phyloP scores from a whole-genome alignment of 2,888 invertebrate species.

The Sturmia bella region DNA sequence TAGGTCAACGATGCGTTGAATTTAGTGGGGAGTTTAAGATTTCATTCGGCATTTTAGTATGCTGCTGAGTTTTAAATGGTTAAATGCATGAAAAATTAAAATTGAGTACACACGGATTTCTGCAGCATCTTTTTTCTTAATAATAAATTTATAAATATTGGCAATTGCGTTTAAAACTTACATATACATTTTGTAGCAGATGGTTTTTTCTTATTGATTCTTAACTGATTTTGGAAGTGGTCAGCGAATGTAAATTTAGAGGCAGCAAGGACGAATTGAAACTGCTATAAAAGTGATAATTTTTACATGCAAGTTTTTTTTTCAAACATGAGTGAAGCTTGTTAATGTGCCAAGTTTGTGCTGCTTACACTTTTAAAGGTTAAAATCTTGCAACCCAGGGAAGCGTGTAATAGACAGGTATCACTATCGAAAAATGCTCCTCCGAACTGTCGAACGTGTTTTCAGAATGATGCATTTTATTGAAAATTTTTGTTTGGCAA shows the following conservation, averaged over 20 bases:
- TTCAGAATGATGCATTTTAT: too few relatives aligned
- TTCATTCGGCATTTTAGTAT: conserved; percentile 16
- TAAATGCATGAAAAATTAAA: conserved; percentile 65
- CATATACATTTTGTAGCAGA: neutral
- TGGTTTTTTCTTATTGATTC: neutral
- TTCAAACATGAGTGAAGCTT: neutral
- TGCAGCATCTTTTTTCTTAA: conserved; percentile 4
- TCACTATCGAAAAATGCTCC: too few relatives aligned
- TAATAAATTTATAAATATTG: conserved; percentile 47
- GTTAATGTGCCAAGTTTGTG: neutral
- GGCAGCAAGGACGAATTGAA: neutral
- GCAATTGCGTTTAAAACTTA: conserved; percentile 43
- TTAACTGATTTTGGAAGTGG: conserved; percentile 30
- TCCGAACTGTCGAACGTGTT: too few relatives aligned
- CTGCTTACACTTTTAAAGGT: too few relatives aligned
- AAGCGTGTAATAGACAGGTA: too few relatives aligned
- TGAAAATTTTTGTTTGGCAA: too few relatives aligned
- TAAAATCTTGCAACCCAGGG: too few relatives aligned
- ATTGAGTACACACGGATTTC: conserved; percentile 36
- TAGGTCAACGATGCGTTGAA: conserved; percentile 81
- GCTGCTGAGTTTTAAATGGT: conserved; percentile 48
- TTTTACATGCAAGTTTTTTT: neutral
- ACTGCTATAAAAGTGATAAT: neutral
- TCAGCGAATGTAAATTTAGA: neutral
- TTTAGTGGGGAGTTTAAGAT: conserved; percentile 61